Percentiles rank a stretch among this genome's conserved stretches.
Conservation (phyloP, 2,888 invertebrate genomes). For the Capitulum mitella region DNA sequence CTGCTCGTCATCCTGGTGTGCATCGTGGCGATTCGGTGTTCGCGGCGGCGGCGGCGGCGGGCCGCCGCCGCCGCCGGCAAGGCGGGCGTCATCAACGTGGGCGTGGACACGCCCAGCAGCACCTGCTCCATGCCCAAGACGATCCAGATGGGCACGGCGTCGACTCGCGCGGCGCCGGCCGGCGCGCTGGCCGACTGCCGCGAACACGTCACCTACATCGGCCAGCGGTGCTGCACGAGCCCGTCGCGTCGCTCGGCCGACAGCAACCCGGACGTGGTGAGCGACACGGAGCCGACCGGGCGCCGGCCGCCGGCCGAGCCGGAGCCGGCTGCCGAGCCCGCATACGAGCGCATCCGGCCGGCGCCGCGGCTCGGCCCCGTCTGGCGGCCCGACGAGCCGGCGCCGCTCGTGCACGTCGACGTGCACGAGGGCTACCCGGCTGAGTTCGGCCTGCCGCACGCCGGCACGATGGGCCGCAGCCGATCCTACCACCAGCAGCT, state of each 20-base stretch:
- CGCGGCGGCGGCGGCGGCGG: conserved; percentile 29
- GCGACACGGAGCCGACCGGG: background rate
- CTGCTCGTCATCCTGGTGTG: conserved; percentile 31
- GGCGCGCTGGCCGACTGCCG: background rate
- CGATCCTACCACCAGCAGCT: background rate
- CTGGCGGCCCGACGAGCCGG: conserved; percentile 8
- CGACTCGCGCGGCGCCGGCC: background rate
- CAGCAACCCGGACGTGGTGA: conserved; percentile 1
- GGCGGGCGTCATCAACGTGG: background rate
- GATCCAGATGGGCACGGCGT: conserved; percentile 34
- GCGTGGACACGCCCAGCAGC: background rate
- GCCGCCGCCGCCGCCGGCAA: conserved; percentile 24
- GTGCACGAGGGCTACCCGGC: background rate
- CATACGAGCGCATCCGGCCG: background rate
- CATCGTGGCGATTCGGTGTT: conserved; percentile 32
- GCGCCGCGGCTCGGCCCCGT: background rate
- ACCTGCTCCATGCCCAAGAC: conserved; percentile 34
- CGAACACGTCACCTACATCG: conserved; percentile 3
- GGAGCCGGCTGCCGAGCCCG: background rate
- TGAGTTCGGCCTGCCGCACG: background rate
- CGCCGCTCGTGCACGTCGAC: background rate
- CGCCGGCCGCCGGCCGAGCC: background rate
- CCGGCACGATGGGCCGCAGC: background rate
- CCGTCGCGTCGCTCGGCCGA: background rate
- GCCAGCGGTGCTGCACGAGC: conserved; percentile 5